Base-by-base conservation (phyloP, 2,888 invertebrate genomes). In the Hirudinaria manillensis region DNA sequence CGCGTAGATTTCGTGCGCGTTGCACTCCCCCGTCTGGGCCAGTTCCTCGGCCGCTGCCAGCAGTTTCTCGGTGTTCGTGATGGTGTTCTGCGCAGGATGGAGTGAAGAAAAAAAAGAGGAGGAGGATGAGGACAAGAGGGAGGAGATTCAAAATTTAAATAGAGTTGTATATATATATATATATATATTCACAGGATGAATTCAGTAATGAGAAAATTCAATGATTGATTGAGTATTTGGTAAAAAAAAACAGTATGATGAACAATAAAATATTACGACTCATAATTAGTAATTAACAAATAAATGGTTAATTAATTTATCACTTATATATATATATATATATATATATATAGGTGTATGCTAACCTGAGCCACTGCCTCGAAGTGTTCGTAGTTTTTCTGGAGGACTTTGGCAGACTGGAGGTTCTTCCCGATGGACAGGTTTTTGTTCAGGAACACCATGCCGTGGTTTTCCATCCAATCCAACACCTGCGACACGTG, bases 311-410 rank as follows among this genome's bases (percentile, higher is more conserved):
- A 45, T 45, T 45, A 45, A 45, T 45, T 45, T 16, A 45, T 45
- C 1, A 45, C 10, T 45, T 45, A 2, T 45, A 45, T 16, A 4
- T 10, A 1, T 45, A 10, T 45, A n/a, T n/a, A n/a, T n/a, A n/a
- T n/a, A n/a, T n/a, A n/a, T n/a, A n/a, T n/a, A n/a, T n/a, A 70
- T 27, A 27, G 3, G 2, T 10, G 53, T 45, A 24, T 38, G 86
- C 89, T 87, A 87, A 93, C 94, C 90, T 93, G 93, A 70, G 96
- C 96, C 77, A 98, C 97, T 86, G 94, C 94, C 88, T 98, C 97
- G 85, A 98, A 98, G 86, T 97, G 96, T 86, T 96, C 94, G 84
- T 98, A 97, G 85, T 95, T 96, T 87, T 96, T 96, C 87, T 97
- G 96, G 85, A 97, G 93, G 13, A 94, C 93, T 81, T 93, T 89